Base-by-base conservation (phyloP, 2,888 invertebrate genomes). In the Amblyjoppa fuscipennis region DNA sequence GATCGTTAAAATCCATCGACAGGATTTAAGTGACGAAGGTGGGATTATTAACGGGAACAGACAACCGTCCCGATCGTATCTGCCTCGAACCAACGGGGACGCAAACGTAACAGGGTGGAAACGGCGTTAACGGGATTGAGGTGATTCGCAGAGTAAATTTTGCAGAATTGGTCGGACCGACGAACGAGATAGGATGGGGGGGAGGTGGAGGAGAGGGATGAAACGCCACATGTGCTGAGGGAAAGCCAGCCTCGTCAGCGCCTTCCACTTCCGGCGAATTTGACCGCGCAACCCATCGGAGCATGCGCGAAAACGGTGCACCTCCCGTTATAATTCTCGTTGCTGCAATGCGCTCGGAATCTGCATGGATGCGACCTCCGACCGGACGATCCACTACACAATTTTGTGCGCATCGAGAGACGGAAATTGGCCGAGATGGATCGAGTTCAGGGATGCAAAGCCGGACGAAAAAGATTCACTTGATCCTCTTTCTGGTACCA, bases 251-350 rank as follows among this genome's bases (percentile, higher is more conserved):
- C 53, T 84, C 86, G 86, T 86, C 86, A 86, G 83, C 77, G 66
- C 78, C 82, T 83, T 81, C 78, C 64, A 71, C 83, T 51, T 61
- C 79, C 83, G 84, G 73, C 77, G 81, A 87, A 86, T 87, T 86
- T 80, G 83, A 87, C 87, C 87, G 71, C 86, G 81, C 34, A 85
- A 71, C 68, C 45, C 84, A 73, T 71, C 71, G 76, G 64, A 78
- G 75, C 78, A 71, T 75, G 84, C 76, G 61, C 76, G 59, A 81
- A 59, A 75, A 66, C 61, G 74, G 61, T 49, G 49, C 31, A 66
- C 51, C 61, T 61, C 66, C 73, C 66, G 71, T 69, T 81, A 68
- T 79, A 84, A 81, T 73, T 81, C 75, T 81, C 59, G 34, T 38
- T 70, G 59, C 80, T 78, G 73, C 56, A 41, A 70, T 77, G 66